Evolutionary conservation across 2,888 invertebrate genomes (phyloP).

Genomic region (Podabrus alpinus): DNA sequence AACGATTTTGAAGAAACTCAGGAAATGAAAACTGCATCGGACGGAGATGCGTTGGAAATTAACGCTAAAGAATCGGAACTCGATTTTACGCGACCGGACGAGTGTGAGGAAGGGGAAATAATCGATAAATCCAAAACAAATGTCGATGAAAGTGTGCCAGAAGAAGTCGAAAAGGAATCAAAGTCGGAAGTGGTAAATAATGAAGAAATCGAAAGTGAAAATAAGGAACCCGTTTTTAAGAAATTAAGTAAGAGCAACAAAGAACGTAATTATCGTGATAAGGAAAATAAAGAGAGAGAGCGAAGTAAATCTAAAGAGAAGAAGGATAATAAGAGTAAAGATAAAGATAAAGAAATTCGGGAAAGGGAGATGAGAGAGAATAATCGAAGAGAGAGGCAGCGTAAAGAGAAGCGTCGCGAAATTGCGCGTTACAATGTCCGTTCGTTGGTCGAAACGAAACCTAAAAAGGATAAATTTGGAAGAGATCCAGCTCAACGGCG

Average conservation of each 20-base stretch:
- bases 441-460: constrained; percentile 73
- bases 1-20: constrained; percentile 66
- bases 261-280: constrained; percentile 78
- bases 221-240: constrained; percentile 68
- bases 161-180: constrained; percentile 50
- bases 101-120: constrained; percentile 65
- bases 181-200: constrained; percentile 54
- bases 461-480: constrained; percentile 73
- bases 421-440: constrained; percentile 83
- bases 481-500: constrained; percentile 62
- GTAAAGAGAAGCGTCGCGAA: constrained; percentile 73
- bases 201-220: constrained; percentile 56
- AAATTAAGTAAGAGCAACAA: constrained; percentile 78
- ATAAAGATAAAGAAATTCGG: constrained; percentile 42
- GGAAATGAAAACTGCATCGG: constrained; percentile 48
- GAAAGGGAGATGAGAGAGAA: background rate
- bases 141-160: constrained; percentile 41
- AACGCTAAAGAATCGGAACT: constrained; percentile 56
- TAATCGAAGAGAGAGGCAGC: constrained; percentile 46
- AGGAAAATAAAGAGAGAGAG: constrained; percentile 55
- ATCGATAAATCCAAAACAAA: constrained; percentile 53
- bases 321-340: constrained; percentile 43
- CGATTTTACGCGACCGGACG: constrained; percentile 54
- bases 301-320: constrained; percentile 54
- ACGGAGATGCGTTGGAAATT: constrained; percentile 54